Base-by-base conservation (phyloP, 2,888 invertebrate species). In the Megastigmus dorsalis region DNA sequence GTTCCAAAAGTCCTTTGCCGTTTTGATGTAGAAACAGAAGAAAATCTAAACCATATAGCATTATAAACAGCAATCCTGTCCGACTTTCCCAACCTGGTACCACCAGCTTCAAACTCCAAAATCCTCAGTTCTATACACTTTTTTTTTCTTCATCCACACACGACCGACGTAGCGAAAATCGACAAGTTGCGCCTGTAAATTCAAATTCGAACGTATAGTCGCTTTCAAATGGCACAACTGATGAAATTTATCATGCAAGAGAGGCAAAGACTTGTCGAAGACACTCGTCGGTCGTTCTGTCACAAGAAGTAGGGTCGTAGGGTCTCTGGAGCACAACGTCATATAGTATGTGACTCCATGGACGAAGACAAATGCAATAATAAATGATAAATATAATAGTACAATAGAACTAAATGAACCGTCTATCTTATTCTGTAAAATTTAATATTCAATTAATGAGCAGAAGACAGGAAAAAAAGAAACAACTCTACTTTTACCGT, bases 401-500 rank as follows among this genome's bases (percentile, higher is more conserved):
- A 43, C 57, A 73, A 63, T 68, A 67, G 33, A 55, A 62, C n/a
- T 63, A 55, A 62, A 68, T 20, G 38, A 63, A 70, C 62, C 70
- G 74, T 67, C 70, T 74, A 62, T 74, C 59, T 65, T 69, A 76
- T 73, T 76, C 74, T 74, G 54, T 76, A 60, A 13, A 43, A 41
- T 52, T 57, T 62, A n/a, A 65, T 28, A 65, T 68, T 71, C 48
- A 72, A 41, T 73, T 28, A 70, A 70, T 71, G 38, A 74, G 66
- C 62, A 74, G 70, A 76, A 67, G 60, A 77, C 63, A 77, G 74
- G 74, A 74, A 52, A 66, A 70, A 66, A 57, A 67, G 6, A 60
- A 70, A 66, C 45, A 63, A 70, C 38, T 76, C 70, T 74, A 74
- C 76, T 74, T 74, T 77, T 63, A 74, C 45, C 38, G 55, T 71